Evolutionary conservation across 37 sponge, comb jelly and placozoan species (phyloP).

Genomic region (Halisarca cf. caerulea): DNA sequence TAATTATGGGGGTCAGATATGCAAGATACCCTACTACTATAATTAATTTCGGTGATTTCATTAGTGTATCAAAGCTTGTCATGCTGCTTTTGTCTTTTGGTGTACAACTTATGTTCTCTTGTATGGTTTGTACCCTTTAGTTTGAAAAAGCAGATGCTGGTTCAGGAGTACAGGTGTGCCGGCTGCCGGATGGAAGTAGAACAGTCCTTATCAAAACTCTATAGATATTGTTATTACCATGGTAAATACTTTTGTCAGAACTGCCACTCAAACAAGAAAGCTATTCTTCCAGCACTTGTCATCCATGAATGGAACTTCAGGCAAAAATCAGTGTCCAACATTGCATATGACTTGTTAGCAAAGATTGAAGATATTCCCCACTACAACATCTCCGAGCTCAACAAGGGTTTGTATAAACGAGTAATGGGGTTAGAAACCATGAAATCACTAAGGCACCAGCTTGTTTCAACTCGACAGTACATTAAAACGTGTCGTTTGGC

Average conservation of each 20-base stretch:
- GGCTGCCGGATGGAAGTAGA: constrained; percentile 97
- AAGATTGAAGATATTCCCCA: constrained; percentile 71
- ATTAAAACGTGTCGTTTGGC: constrained; percentile 46
- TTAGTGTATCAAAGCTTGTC: neutral
- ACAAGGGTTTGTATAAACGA: constrained; percentile 32
- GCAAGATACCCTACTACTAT: neutral
- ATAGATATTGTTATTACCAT: constrained; percentile 93
- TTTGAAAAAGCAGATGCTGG: constrained; percentile 50
- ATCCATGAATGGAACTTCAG: constrained; percentile 92
- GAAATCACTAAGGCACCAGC: constrained; percentile 30
- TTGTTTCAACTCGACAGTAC: constrained; percentile 50
- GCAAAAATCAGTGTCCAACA: constrained; percentile 80
- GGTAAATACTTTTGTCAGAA: constrained; percentile 97
- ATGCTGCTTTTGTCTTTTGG: too few relatives aligned
- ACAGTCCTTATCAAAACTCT: constrained; percentile 58
- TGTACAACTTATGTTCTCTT: neutral
- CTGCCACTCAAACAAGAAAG: constrained; percentile 74
- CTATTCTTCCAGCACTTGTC: constrained; percentile 80
- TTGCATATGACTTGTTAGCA: constrained; percentile 76
- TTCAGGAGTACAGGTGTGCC: constrained; percentile 88
- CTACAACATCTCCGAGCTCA: constrained; percentile 48
- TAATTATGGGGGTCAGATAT: too few relatives aligned
- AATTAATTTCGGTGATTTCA: too few relatives aligned
- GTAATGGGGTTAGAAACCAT: constrained; percentile 37
- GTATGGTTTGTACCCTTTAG: too few relatives aligned